Percentiles rank a stretch among this genome's conserved stretches.
Evolutionary conservation across 2,113 vertebrate species (phyloP).

Genomic region (Percopsis transmontana): DNA sequence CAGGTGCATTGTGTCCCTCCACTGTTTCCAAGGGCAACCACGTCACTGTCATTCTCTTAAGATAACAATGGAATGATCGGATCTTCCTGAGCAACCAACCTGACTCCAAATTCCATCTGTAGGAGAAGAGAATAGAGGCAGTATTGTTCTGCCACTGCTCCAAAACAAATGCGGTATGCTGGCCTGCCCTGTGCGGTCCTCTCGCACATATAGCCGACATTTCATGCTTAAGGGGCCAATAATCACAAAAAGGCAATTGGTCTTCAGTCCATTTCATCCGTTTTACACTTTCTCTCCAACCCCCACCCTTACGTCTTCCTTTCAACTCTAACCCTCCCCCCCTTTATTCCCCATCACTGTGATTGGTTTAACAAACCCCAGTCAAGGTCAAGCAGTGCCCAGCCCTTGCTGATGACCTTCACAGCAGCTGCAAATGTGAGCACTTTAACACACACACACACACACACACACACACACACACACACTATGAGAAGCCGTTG

Average conservation of each 20-base stretch:
- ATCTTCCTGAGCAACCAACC: conserved; percentile 60
- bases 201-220: conserved; percentile 12
- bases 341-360: conserved; percentile 22
- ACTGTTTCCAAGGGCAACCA: conserved; percentile 57
- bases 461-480: no score
- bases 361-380: conserved; percentile 58
- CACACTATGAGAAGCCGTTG: no score
- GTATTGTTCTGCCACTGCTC: conserved; percentile 49
- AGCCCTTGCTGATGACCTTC: conserved; percentile 48
- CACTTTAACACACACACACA: conserved; percentile 36
- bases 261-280: conserved; percentile 1
- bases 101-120: conserved; percentile 56
- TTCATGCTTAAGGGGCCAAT: conserved; percentile 24
- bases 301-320: conserved; percentile 9
- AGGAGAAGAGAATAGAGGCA: conserved; percentile 41
- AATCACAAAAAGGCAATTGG: conserved; percentile 13
- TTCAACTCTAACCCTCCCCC: conserved; percentile 28
- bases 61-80: conserved; percentile 66
- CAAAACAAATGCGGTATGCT: conserved; percentile 47
- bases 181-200: conserved; percentile 23
- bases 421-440: conserved; percentile 46
- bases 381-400: conserved; percentile 65
- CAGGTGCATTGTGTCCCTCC: conserved; percentile 54
- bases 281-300: conserved; percentile 10
- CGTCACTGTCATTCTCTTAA: conserved; percentile 53